phyloP scores from a whole-genome alignment of 2,113 vertebrate genomes.

The Hystrix cristata region DNA sequence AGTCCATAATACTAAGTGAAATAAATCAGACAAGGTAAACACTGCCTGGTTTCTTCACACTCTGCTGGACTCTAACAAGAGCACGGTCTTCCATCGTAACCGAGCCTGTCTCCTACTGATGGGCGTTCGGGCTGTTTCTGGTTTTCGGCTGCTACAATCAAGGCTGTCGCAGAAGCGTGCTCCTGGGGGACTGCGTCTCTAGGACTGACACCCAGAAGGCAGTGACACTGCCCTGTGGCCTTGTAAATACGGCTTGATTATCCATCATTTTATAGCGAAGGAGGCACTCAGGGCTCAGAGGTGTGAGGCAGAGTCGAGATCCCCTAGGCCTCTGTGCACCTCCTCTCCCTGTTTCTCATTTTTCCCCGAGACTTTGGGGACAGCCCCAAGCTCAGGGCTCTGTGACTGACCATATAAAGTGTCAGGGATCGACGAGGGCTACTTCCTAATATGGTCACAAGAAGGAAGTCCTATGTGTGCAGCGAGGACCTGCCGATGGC shows the following conservation, averaged over 20 bases:
- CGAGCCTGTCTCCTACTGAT: neutral
- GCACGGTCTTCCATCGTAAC: neutral
- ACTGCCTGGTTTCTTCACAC: neutral
- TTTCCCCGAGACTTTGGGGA: neutral
- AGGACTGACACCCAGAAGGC: neutral
- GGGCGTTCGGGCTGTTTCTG: neutral
- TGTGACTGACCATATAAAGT: constrained; percentile 84
- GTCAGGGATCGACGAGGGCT: constrained; percentile 56
- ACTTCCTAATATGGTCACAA: constrained; percentile 90
- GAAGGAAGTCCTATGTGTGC: constrained; percentile 82
- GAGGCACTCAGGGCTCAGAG: neutral
- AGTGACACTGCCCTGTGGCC: fast-evolving
- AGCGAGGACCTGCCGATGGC: constrained; percentile 69
- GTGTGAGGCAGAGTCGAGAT: neutral
- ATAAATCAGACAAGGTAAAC: neutral
- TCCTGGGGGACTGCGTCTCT: neutral
- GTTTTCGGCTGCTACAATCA: neutral
- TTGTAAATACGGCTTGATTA: neutral
- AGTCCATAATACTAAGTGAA: neutral
- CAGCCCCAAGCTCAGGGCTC: neutral
- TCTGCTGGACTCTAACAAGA: neutral
- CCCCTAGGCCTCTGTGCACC: neutral
- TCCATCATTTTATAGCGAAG: neutral
- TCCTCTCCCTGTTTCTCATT: neutral
- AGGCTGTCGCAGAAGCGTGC: neutral